Percentiles rank a stretch among this genome's conserved stretches.
phyloP scores from a whole-genome alignment of 2,113 vertebrate genomes.

The Proteles cristata region DNA sequence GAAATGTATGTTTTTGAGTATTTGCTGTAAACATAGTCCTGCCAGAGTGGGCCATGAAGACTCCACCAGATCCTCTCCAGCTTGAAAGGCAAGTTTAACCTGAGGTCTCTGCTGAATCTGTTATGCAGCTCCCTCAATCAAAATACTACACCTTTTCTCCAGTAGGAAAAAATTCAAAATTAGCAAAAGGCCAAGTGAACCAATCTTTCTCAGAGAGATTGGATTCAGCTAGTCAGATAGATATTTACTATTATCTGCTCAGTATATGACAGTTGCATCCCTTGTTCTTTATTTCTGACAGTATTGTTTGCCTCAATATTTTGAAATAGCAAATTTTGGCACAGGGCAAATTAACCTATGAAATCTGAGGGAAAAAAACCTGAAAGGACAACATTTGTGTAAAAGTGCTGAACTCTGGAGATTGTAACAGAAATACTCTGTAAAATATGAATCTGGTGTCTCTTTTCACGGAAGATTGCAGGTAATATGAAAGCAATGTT shows the following conservation, averaged over 20 bases:
- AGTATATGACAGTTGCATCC: neutral
- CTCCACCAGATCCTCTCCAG: neutral
- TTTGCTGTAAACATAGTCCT: neutral
- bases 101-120: neutral
- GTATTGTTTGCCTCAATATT: slow-evolving; percentile 55
- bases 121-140: neutral
- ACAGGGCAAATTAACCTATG: slow-evolving; percentile 69
- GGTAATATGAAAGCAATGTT: slow-evolving; percentile 67
- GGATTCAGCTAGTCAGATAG: neutral
- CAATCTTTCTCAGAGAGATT: neutral
- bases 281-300: slow-evolving; percentile 61
- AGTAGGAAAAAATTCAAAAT: neutral
- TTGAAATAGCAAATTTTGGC: slow-evolving; percentile 74
- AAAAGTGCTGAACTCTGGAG: slow-evolving; percentile 81
- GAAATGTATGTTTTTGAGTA: slow-evolving; percentile 25
- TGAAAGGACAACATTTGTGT: slow-evolving; percentile 77
- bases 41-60: neutral
- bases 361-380: slow-evolving; percentile 35
- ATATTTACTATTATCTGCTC: neutral
- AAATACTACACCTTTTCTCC: neutral
- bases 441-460: slow-evolving; percentile 72
- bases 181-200: neutral
- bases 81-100: slow-evolving; percentile 38
- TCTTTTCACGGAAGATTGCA: slow-evolving; percentile 63
- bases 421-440: slow-evolving; percentile 80